These are phyloP conservation scores for Mesochorus sp. DNA, from an alignment of 2,888 invertebrate genomes.

Conservation along the genomic window DNA sequence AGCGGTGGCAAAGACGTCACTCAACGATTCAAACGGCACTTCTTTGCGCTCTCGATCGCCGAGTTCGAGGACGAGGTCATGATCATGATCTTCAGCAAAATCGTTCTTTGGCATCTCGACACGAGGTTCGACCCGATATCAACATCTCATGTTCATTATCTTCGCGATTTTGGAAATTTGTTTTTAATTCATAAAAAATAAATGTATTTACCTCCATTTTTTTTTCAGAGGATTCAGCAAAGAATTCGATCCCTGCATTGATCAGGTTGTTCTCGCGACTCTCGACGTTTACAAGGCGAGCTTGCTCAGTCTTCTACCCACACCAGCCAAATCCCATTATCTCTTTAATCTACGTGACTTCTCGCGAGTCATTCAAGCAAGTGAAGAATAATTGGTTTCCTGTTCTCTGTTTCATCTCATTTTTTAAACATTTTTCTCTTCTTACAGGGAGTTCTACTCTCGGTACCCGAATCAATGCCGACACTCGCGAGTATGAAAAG, in stretches of 20 bases:
- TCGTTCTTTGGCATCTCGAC: slow-evolving; percentile 97
- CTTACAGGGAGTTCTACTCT: slow-evolving; percentile 91
- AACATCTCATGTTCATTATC: too few relatives aligned
- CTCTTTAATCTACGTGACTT: slow-evolving; percentile 97
- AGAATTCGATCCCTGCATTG: slow-evolving; percentile 96
- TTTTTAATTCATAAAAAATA: too few relatives aligned
- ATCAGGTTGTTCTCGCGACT: slow-evolving; percentile 93
- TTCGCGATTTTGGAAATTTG: too few relatives aligned
- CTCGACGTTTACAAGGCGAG: slow-evolving; percentile 94
- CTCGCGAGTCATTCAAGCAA: slow-evolving; percentile 93
- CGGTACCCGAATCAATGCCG: slow-evolving; percentile 95
- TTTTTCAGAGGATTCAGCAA: slow-evolving; percentile 90
- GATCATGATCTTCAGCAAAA: slow-evolving; percentile 92
- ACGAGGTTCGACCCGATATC: too few relatives aligned
- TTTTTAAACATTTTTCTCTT: not conserved
- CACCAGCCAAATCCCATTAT: slow-evolving; percentile 96
- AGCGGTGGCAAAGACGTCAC: slow-evolving; percentile 93
- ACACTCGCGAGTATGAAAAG: slow-evolving; percentile 93
- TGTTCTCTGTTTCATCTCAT: not conserved
- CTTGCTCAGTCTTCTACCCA: slow-evolving; percentile 92
- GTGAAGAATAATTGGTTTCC: not conserved
- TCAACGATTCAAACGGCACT: slow-evolving; percentile 93
- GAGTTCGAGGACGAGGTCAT: slow-evolving; percentile 94
- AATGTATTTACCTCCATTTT: too few relatives aligned
- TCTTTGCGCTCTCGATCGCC: slow-evolving; percentile 92